These are phyloP conservation scores for Cephus rjabovi DNA, from an alignment of 2,888 invertebrate genomes.

Conservation along the genomic window DNA sequence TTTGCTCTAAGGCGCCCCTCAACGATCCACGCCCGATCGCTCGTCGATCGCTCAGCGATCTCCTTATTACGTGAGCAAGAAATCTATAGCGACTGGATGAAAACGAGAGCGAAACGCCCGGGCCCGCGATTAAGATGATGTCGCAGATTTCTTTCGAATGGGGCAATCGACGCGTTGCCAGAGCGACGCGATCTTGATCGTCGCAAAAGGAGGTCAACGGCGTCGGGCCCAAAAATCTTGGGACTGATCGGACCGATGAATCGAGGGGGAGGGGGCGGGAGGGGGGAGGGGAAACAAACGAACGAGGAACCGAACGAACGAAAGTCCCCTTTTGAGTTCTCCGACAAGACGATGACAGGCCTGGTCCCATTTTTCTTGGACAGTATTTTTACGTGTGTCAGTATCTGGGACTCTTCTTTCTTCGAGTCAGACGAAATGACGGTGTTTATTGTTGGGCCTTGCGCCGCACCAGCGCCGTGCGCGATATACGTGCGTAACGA, in stretches of 20 bases:
- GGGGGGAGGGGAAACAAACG: not conserved
- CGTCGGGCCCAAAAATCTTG: conserved; percentile 1
- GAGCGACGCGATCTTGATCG: conserved; percentile 20
- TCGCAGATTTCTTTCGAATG: conserved; percentile 25
- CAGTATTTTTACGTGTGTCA: not conserved
- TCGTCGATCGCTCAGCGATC: not conserved
- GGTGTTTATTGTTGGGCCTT: not conserved
- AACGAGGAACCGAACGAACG: not conserved
- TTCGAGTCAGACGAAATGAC: not conserved
- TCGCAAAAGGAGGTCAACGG: conserved; percentile 23
- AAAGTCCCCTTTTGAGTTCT: not conserved
- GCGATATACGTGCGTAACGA: not conserved
- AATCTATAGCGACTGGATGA: conserved; percentile 8
- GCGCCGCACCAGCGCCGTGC: not conserved
- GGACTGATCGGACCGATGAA: not conserved
- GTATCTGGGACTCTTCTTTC: not conserved
- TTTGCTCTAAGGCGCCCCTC: conserved; percentile 25
- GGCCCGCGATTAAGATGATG: conserved; percentile 20
- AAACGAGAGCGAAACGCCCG: conserved; percentile 13
- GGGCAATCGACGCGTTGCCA: conserved; percentile 18
- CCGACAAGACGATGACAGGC: not conserved
- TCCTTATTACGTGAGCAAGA: conserved; percentile 12
- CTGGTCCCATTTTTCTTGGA: not conserved
- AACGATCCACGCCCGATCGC: conserved; percentile 36
- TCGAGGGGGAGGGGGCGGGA: not conserved